A percentile compares a stretch with the other conserved stretches of the same genome.
These are phyloP conservation scores for Drosophila fuyamai DNA, from an alignment of 1,140 invertebrate species.

Conservation along the genomic window DNA sequence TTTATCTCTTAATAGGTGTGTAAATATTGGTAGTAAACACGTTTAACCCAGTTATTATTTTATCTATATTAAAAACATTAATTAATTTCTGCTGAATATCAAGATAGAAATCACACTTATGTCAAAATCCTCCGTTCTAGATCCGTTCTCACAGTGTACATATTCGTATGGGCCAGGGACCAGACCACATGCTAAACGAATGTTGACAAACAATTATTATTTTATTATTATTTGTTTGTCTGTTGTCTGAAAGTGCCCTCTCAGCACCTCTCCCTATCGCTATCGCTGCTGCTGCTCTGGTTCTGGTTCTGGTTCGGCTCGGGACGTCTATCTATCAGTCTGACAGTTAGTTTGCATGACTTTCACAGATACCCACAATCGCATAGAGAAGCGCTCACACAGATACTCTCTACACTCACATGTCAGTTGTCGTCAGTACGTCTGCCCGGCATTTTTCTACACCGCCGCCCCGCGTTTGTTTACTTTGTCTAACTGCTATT, in stretches of 20 bases:
- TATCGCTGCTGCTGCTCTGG: conserved; percentile 17
- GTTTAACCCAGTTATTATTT: background rate
- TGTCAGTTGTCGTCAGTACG: conserved; percentile 72
- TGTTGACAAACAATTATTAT: conserved; percentile 83
- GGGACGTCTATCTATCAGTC: conserved; percentile 49
- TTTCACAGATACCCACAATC: conserved; percentile 36
- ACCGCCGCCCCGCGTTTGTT: conserved; percentile 49
- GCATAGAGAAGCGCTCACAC: conserved; percentile 13
- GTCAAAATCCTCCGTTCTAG: background rate
- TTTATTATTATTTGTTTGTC: conserved; percentile 83
- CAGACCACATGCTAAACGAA: conserved; percentile 79
- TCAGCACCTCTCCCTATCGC: conserved; percentile 23
- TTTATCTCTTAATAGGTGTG: too few species aligned
- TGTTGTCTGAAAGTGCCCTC: conserved; percentile 51
- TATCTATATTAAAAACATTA: background rate
- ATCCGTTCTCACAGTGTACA: conserved; percentile 13
- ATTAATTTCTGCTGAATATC: background rate
- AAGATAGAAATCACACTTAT: background rate
- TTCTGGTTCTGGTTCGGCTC: conserved; percentile 1
- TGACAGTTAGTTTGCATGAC: conserved; percentile 42
- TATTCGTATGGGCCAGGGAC: conserved; percentile 27
- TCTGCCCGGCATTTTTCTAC: conserved; percentile 47
- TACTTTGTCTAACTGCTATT: conserved; percentile 76
- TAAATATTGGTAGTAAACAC: background rate
- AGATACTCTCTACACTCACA: conserved; percentile 29